Evolutionary conservation across 2,113 vertebrate genomes (phyloP).

Genomic region (Hystrix cristata): DNA sequence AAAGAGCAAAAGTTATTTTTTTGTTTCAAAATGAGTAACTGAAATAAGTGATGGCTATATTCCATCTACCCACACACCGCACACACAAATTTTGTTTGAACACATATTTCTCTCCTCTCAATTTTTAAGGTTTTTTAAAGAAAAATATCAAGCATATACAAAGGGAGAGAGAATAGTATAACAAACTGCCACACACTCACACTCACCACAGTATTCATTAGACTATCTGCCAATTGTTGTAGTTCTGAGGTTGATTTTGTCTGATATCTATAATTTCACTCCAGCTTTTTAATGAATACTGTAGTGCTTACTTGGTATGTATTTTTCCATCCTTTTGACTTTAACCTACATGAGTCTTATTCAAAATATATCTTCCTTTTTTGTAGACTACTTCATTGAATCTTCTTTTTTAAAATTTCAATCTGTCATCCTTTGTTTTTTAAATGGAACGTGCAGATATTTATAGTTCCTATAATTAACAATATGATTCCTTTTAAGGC

Average conservation of each 20-base stretch:
- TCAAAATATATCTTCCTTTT: neutral
- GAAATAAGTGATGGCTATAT: neutral
- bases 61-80: neutral
- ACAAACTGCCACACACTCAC: neutral
- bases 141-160: neutral
- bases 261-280: neutral
- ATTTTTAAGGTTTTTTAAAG: conserved; percentile 33
- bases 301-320: neutral
- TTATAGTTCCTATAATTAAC: conserved; percentile 24
- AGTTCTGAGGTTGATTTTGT: neutral
- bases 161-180: neutral
- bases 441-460: neutral
- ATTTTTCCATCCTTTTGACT: conserved; percentile 26
- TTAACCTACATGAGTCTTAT: neutral
- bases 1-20: conserved; percentile 41
- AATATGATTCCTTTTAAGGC: neutral
- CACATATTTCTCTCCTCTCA: neutral
- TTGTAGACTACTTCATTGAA: neutral
- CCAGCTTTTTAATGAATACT: neutral
- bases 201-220: neutral
- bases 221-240: neutral
- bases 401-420: conserved; percentile 48
- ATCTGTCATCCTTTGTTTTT: conserved; percentile 35
- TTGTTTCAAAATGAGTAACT: conserved; percentile 46
- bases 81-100: neutral